Evolutionary conservation across 2,888 invertebrate species (phyloP).

Genomic region (Villa cingulata): DNA sequence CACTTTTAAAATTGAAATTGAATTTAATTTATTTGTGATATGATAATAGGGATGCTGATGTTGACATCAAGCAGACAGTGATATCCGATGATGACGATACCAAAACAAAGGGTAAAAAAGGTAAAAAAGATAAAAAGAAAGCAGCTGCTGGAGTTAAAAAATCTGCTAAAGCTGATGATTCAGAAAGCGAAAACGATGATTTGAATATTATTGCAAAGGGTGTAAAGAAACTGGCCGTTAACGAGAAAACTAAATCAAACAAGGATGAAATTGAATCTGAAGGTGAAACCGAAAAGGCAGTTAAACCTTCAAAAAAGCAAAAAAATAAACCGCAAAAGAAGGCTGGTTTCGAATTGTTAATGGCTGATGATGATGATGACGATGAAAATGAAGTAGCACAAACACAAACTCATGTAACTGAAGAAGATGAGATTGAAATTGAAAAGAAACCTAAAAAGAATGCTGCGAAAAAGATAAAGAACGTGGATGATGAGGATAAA

Average conservation of each 20-base stretch:
- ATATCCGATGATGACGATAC: constrained; percentile 38
- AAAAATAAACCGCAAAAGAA: constrained; percentile 31
- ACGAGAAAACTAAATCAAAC: constrained; percentile 39
- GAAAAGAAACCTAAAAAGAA: constrained; percentile 31
- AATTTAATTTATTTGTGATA: no score
- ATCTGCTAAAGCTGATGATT: constrained; percentile 36
- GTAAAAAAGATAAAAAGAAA: constrained; percentile 26
- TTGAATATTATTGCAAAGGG: constrained; percentile 41
- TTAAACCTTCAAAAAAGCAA: constrained; percentile 16
- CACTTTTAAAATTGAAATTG: no score
- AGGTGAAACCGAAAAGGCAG: constrained; percentile 37
- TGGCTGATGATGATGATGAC: constrained; percentile 48
- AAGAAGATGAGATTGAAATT: constrained; percentile 37
- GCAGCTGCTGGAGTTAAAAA: constrained; percentile 35
- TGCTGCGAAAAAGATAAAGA: constrained; percentile 31
- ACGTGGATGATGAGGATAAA: constrained; percentile 29
- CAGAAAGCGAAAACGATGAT: constrained; percentile 37
- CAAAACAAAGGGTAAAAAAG: constrained; percentile 22
- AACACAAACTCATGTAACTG: constrained; percentile 17
- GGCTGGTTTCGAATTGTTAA: constrained; percentile 53
- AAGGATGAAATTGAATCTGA: constrained; percentile 35
- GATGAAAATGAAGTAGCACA: constrained; percentile 23
- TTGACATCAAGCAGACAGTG: constrained; percentile 24
- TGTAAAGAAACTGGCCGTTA: constrained; percentile 45
- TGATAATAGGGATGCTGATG: constrained; percentile 48